Evolutionary conservation across 2,113 vertebrate species (phyloP), one percentile per base, ranked within the genome.

Genomic region (Melierax canorus): DNA sequence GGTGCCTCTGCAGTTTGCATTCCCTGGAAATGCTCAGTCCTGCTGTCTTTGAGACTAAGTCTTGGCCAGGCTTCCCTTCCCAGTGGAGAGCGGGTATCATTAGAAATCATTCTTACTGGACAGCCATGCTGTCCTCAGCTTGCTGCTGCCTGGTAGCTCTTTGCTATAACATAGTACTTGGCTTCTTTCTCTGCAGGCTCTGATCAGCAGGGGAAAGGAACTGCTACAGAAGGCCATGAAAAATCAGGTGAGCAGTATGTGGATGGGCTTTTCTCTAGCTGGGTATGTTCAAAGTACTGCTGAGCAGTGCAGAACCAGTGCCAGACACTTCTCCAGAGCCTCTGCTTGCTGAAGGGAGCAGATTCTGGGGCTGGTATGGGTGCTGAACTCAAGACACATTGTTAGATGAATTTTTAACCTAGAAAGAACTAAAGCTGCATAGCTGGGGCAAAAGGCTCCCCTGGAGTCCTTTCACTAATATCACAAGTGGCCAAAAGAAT

Each of bases 151-250:
- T 7, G 23, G 2, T 10, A 30, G 63, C 56, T 67, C 62, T 55
- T 18, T 38, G 78, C 58, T 69, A 5, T 63, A 22, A 24, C 4
- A 4, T 13, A 21, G 29, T 17, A 7, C 4, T 84, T 58, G 38
- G 29, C 60, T 82, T 72, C 91, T 94, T 68, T 95, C 39, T 79
- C 30, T 11, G 2, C 97, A 99, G 98, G 96, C 86, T 5, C 98
- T 98, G 87, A 92, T 98, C 92, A 99, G 99, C 95, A 97, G 99
- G 46, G 99, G 99, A 12, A 99, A 98, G 96, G 98, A 98, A 36
- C 96, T 99, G 41, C 97, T 99, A 83, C 98, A 98, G 97, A 99
- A 98, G 96, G 99, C 98, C 87, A 99, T 99, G 88, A 98, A 98
- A 92, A 99, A 99, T 80, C 98, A 99, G 94, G 99, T 99, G 90